Evolutionary conservation across 2,888 invertebrate genomes (phyloP).

Genomic region (Ephialtes manifestator): DNA sequence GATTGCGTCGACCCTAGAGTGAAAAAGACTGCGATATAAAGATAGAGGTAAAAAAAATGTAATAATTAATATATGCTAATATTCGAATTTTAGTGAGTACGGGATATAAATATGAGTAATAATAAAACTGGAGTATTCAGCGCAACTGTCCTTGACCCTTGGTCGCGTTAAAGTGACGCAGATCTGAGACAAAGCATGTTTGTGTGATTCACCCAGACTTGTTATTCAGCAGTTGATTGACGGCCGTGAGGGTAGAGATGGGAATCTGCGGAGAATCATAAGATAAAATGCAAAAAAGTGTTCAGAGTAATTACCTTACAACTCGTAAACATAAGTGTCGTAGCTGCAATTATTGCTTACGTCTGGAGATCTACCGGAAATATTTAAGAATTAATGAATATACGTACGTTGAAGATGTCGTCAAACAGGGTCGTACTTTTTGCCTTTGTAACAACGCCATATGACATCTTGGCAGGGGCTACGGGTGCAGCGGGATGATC

Average conservation of each 20-base stretch:
- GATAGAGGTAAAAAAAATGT: slow-evolving; percentile 7
- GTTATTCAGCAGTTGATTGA: slow-evolving; percentile 89
- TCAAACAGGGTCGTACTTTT: slow-evolving; percentile 86
- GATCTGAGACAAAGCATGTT: neutral
- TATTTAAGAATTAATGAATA: neutral
- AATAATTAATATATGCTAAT: neutral
- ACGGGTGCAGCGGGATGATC: slow-evolving; percentile 10
- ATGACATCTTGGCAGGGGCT: slow-evolving; percentile 28
- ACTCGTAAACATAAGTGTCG: neutral
- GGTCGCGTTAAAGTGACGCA: slow-evolving; percentile 28
- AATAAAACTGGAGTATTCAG: slow-evolving; percentile 58
- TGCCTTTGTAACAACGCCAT: slow-evolving; percentile 21
- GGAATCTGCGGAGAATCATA: slow-evolving; percentile 87
- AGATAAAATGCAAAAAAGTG: slow-evolving; percentile 70
- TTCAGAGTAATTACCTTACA: slow-evolving; percentile 19
- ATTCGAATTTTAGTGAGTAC: slow-evolving; percentile 30
- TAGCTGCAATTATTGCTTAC: slow-evolving; percentile 2
- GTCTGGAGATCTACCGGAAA: neutral
- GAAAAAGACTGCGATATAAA: neutral
- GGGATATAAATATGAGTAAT: slow-evolving; percentile 18
- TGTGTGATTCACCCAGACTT: slow-evolving; percentile 80
- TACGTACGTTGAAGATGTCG: slow-evolving; percentile 89
- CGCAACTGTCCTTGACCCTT: slow-evolving; percentile 48
- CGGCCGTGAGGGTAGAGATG: slow-evolving; percentile 89
- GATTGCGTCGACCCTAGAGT: neutral